A percentile compares a stretch with the other conserved stretches of the same genome.
Conservation (phyloP, 2,113 vertebrate genomes). For the Scartelaos histophorus region DNA sequence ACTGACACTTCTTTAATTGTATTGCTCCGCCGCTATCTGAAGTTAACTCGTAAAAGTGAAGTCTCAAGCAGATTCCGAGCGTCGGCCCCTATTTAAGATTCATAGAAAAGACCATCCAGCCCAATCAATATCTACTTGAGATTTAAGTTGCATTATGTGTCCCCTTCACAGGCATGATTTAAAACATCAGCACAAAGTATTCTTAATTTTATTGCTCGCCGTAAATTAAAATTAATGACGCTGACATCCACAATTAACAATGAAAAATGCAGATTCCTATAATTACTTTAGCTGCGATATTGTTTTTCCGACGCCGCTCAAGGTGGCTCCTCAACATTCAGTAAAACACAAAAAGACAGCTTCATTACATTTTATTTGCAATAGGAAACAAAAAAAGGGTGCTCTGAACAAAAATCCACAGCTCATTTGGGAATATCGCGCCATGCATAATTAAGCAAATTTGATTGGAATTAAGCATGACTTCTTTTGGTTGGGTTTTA, state of each 20-base stretch:
- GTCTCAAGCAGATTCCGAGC: slow-evolving; percentile 78
- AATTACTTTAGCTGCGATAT: slow-evolving; percentile 99
- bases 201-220: slow-evolving; percentile 99
- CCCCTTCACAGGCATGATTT: slow-evolving; percentile 89
- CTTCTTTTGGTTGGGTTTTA: slow-evolving; percentile 99
- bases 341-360: slow-evolving; percentile 99
- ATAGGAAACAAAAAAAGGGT: slow-evolving; percentile 87
- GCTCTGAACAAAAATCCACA: slow-evolving; percentile 86
- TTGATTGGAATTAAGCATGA: slow-evolving; percentile 99
- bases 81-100: slow-evolving; percentile 81
- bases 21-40: slow-evolving; percentile 66
- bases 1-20: slow-evolving; percentile 74
- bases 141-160: slow-evolving; percentile 83
- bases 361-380: slow-evolving; percentile 99
- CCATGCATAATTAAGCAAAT: slow-evolving; percentile 99
- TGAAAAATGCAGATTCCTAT: slow-evolving; percentile 99
- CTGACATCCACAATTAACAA: slow-evolving; percentile 99
- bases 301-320: slow-evolving; percentile 93
- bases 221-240: slow-evolving; percentile 99
- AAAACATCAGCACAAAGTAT: slow-evolving; percentile 99
- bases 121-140: slow-evolving; percentile 85
- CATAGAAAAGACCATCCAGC: slow-evolving; percentile 80
- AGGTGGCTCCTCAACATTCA: slow-evolving; percentile 98
- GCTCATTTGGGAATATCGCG: slow-evolving; percentile 99
- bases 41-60: slow-evolving; percentile 79